Base-by-base conservation (phyloP, 1,140 invertebrate species). In the Pseudomyrmex concolor region DNA sequence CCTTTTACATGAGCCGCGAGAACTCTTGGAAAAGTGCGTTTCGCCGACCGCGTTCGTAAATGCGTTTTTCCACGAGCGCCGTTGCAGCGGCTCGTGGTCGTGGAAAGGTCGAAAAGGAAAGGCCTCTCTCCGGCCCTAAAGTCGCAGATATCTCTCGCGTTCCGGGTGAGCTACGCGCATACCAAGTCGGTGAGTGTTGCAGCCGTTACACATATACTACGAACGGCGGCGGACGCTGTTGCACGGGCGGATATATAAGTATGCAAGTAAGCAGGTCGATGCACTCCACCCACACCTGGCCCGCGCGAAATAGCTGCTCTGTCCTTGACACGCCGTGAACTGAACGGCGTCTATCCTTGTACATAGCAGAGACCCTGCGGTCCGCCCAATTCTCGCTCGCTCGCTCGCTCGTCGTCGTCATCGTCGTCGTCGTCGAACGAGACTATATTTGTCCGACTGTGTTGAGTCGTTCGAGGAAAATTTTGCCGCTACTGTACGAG, bases 271-370 rank as follows among this genome's bases (percentile, higher is more conserved):
- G 67, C 73, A 51, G 86, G 86, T 84, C 86, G 64, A 84, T 87
- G 82, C 74, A 86, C 78, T 84, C 81, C 85, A 81, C 86, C 86
- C 86, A 88, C 80, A 74, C 68, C 86, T 87, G 85, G 68, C 10
- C 59, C 25, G 57, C 64, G 68, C 51, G 17, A 68, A 73, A 50
- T 81, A 59, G 45, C 63, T 13, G 50, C 70, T 19, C 48, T 81
- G 82, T 87, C 86, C 86, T 88, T 88, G 86, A 87, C 86, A 87
- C 82, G 50, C 0, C 82, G 55, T 76, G 70, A 84, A 80, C 76
- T 59, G 72, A 48, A 48, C 59, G 45, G 73, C 25, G 63, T 76
- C 73, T 54, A 59, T 71, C 64, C 25, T 9, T 43, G 17, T 43
- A 17, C n/a, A 34, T 12, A 22, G n/a, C 12, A 22, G 59, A 51